A percentile compares a stretch with the other conserved stretches of the same genome.
These are phyloP conservation scores for Glomeris maerens DNA, from an alignment of 1,140 invertebrate genomes.

Conservation along the genomic window DNA sequence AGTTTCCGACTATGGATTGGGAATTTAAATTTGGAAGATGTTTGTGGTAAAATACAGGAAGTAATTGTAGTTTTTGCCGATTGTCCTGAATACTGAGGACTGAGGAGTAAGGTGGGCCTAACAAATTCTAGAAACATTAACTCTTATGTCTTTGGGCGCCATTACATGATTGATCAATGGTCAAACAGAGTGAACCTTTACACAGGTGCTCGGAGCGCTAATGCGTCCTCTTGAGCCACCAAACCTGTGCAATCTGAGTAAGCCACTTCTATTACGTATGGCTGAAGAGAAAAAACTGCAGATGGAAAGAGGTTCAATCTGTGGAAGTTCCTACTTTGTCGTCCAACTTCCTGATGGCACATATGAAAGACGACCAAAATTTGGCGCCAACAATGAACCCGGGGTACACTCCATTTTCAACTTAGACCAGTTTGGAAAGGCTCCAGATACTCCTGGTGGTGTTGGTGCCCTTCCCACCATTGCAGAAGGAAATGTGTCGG, in stretches of 20 bases:
- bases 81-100: no score
- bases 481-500: conserved; percentile 6
- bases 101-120: no score
- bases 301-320: conserved; percentile 71
- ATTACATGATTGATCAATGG: background rate
- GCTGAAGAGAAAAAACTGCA: conserved; percentile 69
- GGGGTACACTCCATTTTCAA: conserved; percentile 83
- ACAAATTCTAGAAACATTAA: no score
- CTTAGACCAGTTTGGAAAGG: conserved; percentile 43
- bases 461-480: conserved; percentile 12
- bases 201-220: conserved; percentile 68
- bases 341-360: conserved; percentile 76
- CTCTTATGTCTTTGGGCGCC: no score
- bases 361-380: conserved; percentile 70
- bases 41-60: no score
- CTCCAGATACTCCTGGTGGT: conserved; percentile 11
- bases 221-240: conserved; percentile 80
- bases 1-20: no score
- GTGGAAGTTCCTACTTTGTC: conserved; percentile 69
- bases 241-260: conserved; percentile 21
- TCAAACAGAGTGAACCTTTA: background rate
- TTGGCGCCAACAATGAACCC: conserved; percentile 70
- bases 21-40: no score
- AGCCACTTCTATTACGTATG: conserved; percentile 56
- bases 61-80: no score